phyloP scores from a whole-genome alignment of 2,888 invertebrate genomes.

The Hofmannophila pseudospretella region DNA sequence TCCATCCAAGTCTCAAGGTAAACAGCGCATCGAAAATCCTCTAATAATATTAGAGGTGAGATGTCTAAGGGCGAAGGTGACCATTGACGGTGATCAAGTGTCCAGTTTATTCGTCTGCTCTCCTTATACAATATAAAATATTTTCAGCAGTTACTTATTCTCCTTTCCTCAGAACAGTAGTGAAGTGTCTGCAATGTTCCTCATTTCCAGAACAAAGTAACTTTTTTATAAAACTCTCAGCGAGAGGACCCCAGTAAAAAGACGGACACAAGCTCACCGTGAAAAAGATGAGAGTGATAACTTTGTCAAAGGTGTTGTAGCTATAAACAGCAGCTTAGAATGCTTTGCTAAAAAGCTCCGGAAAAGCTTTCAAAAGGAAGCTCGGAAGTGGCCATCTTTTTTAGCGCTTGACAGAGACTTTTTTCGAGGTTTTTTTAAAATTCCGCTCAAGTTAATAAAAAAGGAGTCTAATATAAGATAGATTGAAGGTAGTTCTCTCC shows the following conservation, averaged over 20 bases:
- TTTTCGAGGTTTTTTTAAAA: slow-evolving; percentile 23
- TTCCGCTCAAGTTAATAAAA: slow-evolving; percentile 8
- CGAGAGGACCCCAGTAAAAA: slow-evolving; percentile 5
- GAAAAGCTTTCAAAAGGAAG: slow-evolving; percentile 32
- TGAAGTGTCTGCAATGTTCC: slow-evolving; percentile 3
- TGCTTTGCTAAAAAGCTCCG: slow-evolving; percentile 27
- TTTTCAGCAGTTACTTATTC: too few relatives aligned
- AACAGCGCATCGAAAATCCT: too few relatives aligned
- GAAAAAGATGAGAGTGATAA: slow-evolving; percentile 52
- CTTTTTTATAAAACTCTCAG: slow-evolving; percentile 1
- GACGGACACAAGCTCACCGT: slow-evolving; percentile 10
- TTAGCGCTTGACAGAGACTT: slow-evolving; percentile 26
- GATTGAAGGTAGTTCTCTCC: not conserved
- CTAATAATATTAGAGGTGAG: too few relatives aligned
- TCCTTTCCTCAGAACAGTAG: too few relatives aligned
- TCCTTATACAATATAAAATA: too few relatives aligned
- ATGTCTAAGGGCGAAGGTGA: too few relatives aligned
- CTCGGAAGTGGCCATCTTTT: slow-evolving; percentile 36
- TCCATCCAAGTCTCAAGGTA: too few relatives aligned
- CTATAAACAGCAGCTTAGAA: slow-evolving; percentile 34
- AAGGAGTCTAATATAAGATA: not conserved
- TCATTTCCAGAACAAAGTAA: slow-evolving; percentile 1
- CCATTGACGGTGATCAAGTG: too few relatives aligned
- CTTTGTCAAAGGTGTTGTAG: slow-evolving; percentile 45
- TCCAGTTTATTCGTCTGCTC: too few relatives aligned